Evolutionary conservation across 2,797 vertebrate species (phyloP).

Genomic region (Florisuga fusca): DNA sequence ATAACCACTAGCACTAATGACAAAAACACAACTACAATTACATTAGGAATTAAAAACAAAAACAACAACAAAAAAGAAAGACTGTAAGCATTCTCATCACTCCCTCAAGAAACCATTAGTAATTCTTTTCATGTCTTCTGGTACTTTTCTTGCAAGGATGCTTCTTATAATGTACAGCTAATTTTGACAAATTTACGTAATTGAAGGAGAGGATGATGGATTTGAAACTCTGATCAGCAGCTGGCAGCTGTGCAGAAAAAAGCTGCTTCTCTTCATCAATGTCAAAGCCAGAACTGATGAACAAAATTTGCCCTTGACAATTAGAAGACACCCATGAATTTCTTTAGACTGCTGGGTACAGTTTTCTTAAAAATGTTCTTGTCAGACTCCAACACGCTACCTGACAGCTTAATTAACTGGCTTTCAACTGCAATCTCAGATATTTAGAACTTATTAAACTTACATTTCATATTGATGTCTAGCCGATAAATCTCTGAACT

Average conservation of each 20-base stretch:
- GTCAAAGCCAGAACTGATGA: conserved; percentile 87
- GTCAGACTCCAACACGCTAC: conserved; percentile 86
- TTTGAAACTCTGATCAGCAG: conserved; percentile 88
- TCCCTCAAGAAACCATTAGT: conserved; percentile 80
- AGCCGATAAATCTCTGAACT: conserved; percentile 80
- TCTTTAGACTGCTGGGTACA: conserved; percentile 85
- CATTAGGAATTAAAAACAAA: conserved; percentile 13
- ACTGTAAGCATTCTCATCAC: conserved; percentile 66
- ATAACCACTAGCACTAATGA: conserved; percentile 58
- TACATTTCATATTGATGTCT: conserved; percentile 83
- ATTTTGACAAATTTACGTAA: conserved; percentile 90
- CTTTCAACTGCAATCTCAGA: conserved; percentile 87
- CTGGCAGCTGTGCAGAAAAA: conserved; percentile 88
- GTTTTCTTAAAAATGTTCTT: conserved; percentile 88
- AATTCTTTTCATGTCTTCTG: conserved; percentile 83
- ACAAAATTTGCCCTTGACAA: conserved; percentile 89
- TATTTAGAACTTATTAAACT: conserved; percentile 88
- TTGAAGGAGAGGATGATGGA: conserved; percentile 88
- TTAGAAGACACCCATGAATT: conserved; percentile 88
- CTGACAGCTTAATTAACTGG: conserved; percentile 89
- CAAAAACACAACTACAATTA: conserved; percentile 51
- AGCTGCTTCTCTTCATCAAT: conserved; percentile 89
- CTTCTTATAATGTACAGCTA: conserved; percentile 88
- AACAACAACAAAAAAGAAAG: background rate
- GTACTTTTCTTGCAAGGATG: conserved; percentile 87